Base-by-base conservation (phyloP, 2,113 vertebrate genomes). In the Erythrocercus mccallii region DNA sequence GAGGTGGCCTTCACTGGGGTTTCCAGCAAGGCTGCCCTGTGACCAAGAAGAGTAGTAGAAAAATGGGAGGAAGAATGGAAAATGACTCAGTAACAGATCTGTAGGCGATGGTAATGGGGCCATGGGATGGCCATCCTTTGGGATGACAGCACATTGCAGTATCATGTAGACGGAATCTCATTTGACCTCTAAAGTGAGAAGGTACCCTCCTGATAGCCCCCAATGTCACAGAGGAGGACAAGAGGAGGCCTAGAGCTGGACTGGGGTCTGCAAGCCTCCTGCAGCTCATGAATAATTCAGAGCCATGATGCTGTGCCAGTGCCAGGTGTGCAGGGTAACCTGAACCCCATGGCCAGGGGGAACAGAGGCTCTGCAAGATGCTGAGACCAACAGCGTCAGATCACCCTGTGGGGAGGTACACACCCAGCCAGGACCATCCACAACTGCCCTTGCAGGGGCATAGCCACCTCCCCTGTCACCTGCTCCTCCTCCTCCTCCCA, bases 291-390 rank as follows among this genome's bases (percentile, higher is more conserved):
- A 38, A 27, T 24, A 31, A 11, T 54, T 21, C 10, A 42, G 9
- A 50, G 11, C 53, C 12, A 19, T 2, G 25, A 33, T 8, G 57
- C 70, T 3, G 1, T 61, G 61, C 42, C 50, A 28, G 53, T 4
- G 0, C 53, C 1, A 1, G 45, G 17, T 37, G 54, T 27, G 65
- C 18, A 6, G 53, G n/a, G 48, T 7, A 22, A 37, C 47, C 87
- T 15, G 28, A 44, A 50, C 62, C 38, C 68, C 24, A 11, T n/a
- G 7, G 62, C 0, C 0, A 42, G 33, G 58, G 40, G 64, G 20
- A 35, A 30, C 0, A 15, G 31, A 30, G 31, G 31, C 24, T 69
- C 27, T 1, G 2, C 6, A 17, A 40, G 47, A 37, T 12, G 19
- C 64, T 27, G 81, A 85, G n/a, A 37, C 33, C 40, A 30, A 3